A percentile compares a stretch with the other conserved stretches of the same genome.
Evolutionary conservation across 2,888 invertebrate species (phyloP).

Genomic region (Pachydiplax longipennis): DNA sequence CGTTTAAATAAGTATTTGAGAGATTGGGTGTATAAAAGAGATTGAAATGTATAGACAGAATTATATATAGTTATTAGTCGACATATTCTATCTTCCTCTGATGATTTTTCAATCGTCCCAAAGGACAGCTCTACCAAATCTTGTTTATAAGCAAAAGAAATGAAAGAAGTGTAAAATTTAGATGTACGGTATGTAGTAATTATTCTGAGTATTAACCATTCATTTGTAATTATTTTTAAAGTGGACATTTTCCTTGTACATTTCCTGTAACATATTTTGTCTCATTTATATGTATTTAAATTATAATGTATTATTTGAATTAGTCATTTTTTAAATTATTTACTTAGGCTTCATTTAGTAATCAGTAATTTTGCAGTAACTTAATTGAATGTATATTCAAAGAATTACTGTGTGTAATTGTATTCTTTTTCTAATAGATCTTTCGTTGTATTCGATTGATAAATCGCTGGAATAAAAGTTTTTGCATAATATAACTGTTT

Average conservation of each 20-base stretch:
- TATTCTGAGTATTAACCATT: no score
- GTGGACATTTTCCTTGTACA: no score
- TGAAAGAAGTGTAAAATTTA: neutral
- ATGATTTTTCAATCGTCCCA: neutral
- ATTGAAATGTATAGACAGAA: neutral
- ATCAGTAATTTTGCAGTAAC: neutral
- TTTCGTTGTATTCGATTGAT: neutral
- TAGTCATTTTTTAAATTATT: neutral
- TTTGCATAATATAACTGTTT: neutral
- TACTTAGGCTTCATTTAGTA: neutral
- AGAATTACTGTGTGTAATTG: neutral
- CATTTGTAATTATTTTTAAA: no score
- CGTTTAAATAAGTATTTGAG: neutral
- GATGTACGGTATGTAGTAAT: neutral
- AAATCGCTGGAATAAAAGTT: conserved; percentile 13
- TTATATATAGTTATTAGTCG: neutral
- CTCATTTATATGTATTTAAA: no score
- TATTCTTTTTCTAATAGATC: neutral
- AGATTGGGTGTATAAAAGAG: neutral
- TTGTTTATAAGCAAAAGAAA: no score
- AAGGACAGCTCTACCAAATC: neutral
- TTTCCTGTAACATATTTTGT: no score
- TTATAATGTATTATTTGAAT: neutral
- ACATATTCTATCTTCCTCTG: neutral
- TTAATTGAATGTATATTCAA: neutral